Evolutionary conservation across 2,888 invertebrate species (phyloP).

Genomic region (Bombylius discolor): DNA sequence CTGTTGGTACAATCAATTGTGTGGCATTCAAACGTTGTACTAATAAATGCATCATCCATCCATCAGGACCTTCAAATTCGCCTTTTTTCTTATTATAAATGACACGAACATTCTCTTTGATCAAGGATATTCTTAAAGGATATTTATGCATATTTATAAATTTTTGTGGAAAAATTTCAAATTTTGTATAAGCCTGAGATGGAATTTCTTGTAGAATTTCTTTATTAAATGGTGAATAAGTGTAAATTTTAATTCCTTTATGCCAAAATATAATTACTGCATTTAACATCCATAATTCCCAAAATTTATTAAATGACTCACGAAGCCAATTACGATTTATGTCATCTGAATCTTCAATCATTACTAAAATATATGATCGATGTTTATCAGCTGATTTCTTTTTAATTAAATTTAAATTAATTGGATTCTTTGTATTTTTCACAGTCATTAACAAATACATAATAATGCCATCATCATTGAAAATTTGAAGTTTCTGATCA

Average conservation of each 20-base stretch:
- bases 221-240: constrained; percentile 41
- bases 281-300: constrained; percentile 42
- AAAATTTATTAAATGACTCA: constrained; percentile 39
- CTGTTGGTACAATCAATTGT: constrained; percentile 24
- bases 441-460: constrained; percentile 29
- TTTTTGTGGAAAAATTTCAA: constrained; percentile 24
- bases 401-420: constrained; percentile 24
- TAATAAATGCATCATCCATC: constrained; percentile 33
- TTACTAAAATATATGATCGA: constrained; percentile 25
- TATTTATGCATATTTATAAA: constrained; percentile 28
- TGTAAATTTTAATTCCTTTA: constrained; percentile 36
- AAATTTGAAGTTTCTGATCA: constrained; percentile 16
- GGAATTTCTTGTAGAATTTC: constrained; percentile 30
- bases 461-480: constrained; percentile 27
- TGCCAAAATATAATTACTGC: constrained; percentile 27
- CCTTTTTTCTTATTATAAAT: constrained; percentile 21
- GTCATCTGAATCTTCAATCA: constrained; percentile 20
- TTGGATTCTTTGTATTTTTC: constrained; percentile 23
- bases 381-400: constrained; percentile 29
- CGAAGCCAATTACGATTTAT: constrained; percentile 26
- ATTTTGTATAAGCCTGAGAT: constrained; percentile 10
- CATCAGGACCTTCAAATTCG: constrained; percentile 32
- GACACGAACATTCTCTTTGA: constrained; percentile 35
- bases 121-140: constrained; percentile 27
- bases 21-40: constrained; percentile 39